Evolutionary conservation across 1,140 invertebrate genomes (phyloP).

Genomic region (Saccostrea glomerata): DNA sequence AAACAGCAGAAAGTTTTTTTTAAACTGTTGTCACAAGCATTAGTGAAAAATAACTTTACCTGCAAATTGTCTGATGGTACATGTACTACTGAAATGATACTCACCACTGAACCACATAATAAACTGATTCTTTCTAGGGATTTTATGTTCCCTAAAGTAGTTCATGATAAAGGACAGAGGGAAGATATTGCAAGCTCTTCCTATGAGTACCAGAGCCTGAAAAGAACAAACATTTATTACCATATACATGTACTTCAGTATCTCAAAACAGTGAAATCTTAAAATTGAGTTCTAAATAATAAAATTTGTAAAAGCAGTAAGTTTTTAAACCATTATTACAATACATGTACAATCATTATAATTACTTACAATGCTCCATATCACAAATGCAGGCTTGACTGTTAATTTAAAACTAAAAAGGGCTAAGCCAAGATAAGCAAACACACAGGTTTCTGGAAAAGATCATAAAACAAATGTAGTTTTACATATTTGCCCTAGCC

Average conservation of each 20-base stretch:
- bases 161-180: slow-evolving; percentile 96
- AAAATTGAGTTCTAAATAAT: too few relatives aligned
- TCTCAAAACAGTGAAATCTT: too few relatives aligned
- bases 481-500: too few relatives aligned
- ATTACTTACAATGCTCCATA: slow-evolving; percentile 91
- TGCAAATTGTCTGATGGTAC: not conserved
- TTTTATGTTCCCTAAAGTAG: slow-evolving; percentile 97
- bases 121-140: slow-evolving; percentile 98
- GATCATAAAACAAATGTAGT: not conserved
- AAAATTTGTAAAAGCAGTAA: too few relatives aligned
- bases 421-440: slow-evolving; percentile 98
- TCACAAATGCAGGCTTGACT: slow-evolving; percentile 87
- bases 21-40: too few relatives aligned
- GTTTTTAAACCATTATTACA: too few relatives aligned
- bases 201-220: slow-evolving; percentile 90
- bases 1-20: too few relatives aligned
- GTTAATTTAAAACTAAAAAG: slow-evolving; percentile 95
- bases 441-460: slow-evolving; percentile 92
- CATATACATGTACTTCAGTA: not conserved
- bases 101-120: slow-evolving; percentile 99
- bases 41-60: too few relatives aligned
- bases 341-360: too few relatives aligned
- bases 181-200: slow-evolving; percentile 97
- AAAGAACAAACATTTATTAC: slow-evolving; percentile 47
- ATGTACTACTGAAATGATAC: slow-evolving; percentile 57